phyloP scores from a whole-genome alignment of 1,140 invertebrate species.

The Aphaenogaster floridana region DNA sequence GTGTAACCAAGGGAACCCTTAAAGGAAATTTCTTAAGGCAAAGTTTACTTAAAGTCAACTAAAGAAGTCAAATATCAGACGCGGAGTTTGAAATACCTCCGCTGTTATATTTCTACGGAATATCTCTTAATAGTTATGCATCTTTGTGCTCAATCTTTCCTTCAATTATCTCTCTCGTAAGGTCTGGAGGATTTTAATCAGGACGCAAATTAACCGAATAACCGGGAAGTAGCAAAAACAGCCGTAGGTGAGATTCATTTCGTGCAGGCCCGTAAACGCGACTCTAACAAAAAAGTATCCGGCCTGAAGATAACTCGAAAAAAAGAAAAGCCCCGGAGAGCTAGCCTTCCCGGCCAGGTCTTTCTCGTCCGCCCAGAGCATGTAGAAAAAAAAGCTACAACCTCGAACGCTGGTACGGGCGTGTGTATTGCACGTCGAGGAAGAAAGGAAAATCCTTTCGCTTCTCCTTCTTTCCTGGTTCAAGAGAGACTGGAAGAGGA shows the following conservation, averaged over 20 bases:
- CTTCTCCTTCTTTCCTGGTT: conserved; percentile 20
- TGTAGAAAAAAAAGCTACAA: conserved; percentile 20
- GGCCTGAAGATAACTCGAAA: neutral
- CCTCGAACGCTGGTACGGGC: neutral
- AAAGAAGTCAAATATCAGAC: conserved; percentile 29
- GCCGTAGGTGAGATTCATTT: conserved; percentile 4
- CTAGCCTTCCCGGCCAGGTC: neutral
- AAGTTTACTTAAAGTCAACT: conserved; percentile 25
- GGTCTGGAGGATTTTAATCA: neutral
- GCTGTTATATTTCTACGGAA: conserved; percentile 13
- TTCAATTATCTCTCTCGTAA: conserved; percentile 18
- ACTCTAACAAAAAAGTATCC: conserved; percentile 20
- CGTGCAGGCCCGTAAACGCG: neutral
- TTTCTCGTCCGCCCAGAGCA: neutral
- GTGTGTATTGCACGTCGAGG: neutral
- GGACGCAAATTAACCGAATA: conserved; percentile 29
- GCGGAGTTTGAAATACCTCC: conserved; percentile 15
- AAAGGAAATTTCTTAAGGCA: conserved; percentile 24
- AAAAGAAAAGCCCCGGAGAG: neutral
- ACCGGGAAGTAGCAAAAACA: conserved; percentile 20
- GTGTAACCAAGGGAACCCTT: neutral
- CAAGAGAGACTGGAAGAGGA: conserved; percentile 21
- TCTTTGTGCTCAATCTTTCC: conserved; percentile 9
- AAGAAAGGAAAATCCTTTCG: conserved; percentile 33
- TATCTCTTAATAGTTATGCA: conserved; percentile 5